These are phyloP conservation scores for Limnodromus scolopaceus DNA, from an alignment of 2,797 vertebrate species.

Conservation along the genomic window DNA sequence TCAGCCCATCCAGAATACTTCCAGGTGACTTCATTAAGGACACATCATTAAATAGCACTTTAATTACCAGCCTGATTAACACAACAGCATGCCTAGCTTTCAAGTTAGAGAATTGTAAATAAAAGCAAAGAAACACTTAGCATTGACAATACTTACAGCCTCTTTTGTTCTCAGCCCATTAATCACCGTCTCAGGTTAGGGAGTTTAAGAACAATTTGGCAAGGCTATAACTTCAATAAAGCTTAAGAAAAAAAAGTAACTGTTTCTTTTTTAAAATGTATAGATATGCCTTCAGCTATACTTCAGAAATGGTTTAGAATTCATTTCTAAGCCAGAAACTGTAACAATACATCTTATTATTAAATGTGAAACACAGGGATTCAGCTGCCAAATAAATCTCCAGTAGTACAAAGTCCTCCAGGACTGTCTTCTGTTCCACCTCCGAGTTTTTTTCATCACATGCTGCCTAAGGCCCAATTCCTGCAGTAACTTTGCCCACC, in stretches of 20 bases:
- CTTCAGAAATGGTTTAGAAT: slow-evolving; percentile 12
- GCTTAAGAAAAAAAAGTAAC: not conserved
- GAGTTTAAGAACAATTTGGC: slow-evolving; percentile 13
- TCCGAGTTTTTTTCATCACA: not conserved
- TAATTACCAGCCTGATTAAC: slow-evolving; percentile 47
- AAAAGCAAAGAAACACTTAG: not conserved
- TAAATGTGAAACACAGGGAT: not conserved
- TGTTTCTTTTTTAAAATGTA: slow-evolving; percentile 32
- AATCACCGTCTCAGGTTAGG: not conserved
- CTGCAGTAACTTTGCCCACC: not conserved
- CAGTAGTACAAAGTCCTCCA: not conserved
- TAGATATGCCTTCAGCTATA: slow-evolving; percentile 29
- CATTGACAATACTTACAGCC: not conserved
- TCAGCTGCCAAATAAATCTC: slow-evolving; percentile 36
- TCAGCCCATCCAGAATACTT: not conserved
- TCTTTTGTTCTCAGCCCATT: not conserved
- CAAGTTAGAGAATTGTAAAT: not conserved
- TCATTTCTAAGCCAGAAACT: slow-evolving; percentile 9
- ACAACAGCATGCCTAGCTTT: not conserved
- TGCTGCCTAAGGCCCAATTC: not conserved
- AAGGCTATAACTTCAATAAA: not conserved
- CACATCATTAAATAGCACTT: not conserved
- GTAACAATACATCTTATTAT: slow-evolving; percentile 29
- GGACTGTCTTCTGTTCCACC: not conserved
- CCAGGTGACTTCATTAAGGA: not conserved